Evolutionary conservation across 2,888 invertebrate genomes (phyloP).

Genomic region (Pogonocherus hispidulus): DNA sequence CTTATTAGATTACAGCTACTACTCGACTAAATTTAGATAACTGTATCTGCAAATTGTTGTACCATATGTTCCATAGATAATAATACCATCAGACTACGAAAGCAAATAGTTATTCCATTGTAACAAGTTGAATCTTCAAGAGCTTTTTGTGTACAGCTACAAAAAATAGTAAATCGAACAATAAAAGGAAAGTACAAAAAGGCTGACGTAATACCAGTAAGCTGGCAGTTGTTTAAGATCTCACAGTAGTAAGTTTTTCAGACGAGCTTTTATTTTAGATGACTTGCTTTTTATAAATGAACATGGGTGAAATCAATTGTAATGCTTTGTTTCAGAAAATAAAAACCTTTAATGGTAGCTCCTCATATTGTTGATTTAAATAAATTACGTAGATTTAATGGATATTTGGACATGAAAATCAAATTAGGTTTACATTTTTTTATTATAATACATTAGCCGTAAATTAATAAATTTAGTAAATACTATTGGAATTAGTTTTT

Average conservation of each 20-base stretch:
- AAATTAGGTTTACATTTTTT: background rate
- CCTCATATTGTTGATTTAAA: slow-evolving; percentile 11
- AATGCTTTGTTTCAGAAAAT: slow-evolving; percentile 40
- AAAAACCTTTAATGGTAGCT: slow-evolving; percentile 22
- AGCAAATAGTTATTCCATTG: slow-evolving; percentile 5
- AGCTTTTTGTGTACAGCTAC: background rate
- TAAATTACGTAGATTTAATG: slow-evolving; percentile 20
- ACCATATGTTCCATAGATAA: background rate
- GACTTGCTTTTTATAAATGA: slow-evolving; percentile 53
- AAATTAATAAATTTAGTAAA: background rate
- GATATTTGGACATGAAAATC: background rate
- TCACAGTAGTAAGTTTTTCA: slow-evolving; percentile 37
- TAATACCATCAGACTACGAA: background rate
- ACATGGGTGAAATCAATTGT: slow-evolving; percentile 46
- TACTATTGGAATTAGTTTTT: background rate
- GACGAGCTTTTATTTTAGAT: slow-evolving; percentile 54
- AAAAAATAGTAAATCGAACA: slow-evolving; percentile 5
- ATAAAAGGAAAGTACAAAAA: slow-evolving; percentile 33
- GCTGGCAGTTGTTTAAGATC: slow-evolving; percentile 44
- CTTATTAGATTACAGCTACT: no score
- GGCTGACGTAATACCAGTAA: slow-evolving; percentile 46
- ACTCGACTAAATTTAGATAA: background rate
- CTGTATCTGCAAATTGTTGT: background rate
- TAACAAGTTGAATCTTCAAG: background rate
- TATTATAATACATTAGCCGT: slow-evolving; percentile 5